Evolutionary conservation across 2,797 vertebrate species (phyloP), one percentile per base, ranked within the genome.

Genomic region (Poeciliopsis turneri): DNA sequence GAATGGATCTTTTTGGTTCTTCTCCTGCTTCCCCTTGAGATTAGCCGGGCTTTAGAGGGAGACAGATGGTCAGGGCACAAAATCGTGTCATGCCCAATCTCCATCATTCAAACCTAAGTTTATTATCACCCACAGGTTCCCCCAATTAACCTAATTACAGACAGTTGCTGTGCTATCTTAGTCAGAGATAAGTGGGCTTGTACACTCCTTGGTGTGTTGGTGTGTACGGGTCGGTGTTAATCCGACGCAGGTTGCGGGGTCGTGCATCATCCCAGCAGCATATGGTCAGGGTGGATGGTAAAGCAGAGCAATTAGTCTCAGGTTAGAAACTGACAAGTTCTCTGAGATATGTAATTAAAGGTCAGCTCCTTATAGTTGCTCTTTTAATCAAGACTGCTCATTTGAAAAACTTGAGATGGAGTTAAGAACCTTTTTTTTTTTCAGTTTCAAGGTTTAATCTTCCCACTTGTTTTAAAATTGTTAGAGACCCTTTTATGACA

Each of bases 81-180:
- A 87, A 87, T 77, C 18, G 23, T 87, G 91, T 92, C 92, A 89
- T 86, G 74, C 82, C 88, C 91, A 88, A 88, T 90, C 88, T 79
- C 79, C 81, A 79, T 77, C 76, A 47, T 92, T 92, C 83, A 87
- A 81, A 73, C 72, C 47, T 80, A 74, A 84, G 77, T 89, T 90
- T 81, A 90, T 91, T 83, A 89, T 59, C 88, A 64, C 78, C 86
- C 57, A 86, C 88, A 89, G 80, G 43, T 85, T 86, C 91, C 78
- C 61, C 82, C 82, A 88, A 93, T 94, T 93, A 94, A 89, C 90
- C 92, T 91, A 93, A 94, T 93, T 94, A 77, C 80, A 46, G 87
- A 82, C 71, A 81, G 76, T 85, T 87, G 78, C 77, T 84, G 77
- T 53, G 64, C 83, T 72, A 79, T 77, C 83, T 89, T 83, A 86